Evolutionary conservation across 2,888 invertebrate species (phyloP).

Genomic region (Kryphioiulus occultus): DNA sequence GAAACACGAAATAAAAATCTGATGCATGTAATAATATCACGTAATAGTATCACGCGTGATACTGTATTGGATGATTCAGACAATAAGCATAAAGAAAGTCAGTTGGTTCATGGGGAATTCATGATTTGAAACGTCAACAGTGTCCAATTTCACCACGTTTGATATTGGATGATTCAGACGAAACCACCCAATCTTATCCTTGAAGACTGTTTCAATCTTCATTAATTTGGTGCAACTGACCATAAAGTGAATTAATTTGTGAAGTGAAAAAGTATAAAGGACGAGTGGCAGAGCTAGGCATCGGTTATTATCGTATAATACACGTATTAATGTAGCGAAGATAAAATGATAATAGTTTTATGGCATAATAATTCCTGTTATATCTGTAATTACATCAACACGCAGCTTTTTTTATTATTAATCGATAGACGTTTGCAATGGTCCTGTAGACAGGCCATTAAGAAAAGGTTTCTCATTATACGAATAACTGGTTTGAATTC

Average conservation of each 20-base stretch:
- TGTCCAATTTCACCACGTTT: too few relatives aligned
- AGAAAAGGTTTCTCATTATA: neutral
- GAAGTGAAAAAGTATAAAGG: neutral
- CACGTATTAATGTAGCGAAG: neutral
- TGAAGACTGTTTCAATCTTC: neutral
- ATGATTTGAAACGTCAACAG: too few relatives aligned
- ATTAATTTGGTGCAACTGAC: neutral
- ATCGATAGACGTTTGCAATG: neutral
- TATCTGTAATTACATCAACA: conserved; percentile 21
- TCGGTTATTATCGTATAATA: neutral
- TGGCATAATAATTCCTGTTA: neutral
- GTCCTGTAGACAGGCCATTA: neutral
- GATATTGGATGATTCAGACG: too few relatives aligned
- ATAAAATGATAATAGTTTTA: conserved; percentile 3
- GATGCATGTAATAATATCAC: too few relatives aligned
- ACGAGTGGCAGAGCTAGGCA: neutral
- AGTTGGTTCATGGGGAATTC: too few relatives aligned
- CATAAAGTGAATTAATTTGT: neutral
- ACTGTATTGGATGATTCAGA: too few relatives aligned
- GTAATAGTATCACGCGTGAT: too few relatives aligned
- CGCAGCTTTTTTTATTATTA: neutral
- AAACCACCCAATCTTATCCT: too few relatives aligned
- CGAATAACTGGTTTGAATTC: neutral
- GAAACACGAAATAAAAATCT: too few relatives aligned
- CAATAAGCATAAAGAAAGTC: too few relatives aligned